phyloP scores from a whole-genome alignment of 2,888 invertebrate genomes.

The Lagria hirta region DNA sequence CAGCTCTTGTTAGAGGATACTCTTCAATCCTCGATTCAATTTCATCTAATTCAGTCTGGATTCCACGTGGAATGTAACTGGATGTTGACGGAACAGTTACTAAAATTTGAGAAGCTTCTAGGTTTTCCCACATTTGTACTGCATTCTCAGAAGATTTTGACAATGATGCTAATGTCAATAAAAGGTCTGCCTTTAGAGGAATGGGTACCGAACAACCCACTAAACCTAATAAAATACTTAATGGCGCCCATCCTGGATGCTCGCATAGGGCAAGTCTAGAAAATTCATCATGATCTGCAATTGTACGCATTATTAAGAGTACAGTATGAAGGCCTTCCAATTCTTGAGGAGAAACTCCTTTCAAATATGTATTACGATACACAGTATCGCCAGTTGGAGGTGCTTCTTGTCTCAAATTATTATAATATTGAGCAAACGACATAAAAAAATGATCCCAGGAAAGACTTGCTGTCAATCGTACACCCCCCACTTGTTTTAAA shows the following conservation, averaged over 20 bases:
- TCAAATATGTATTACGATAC: constrained; percentile 57
- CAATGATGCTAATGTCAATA: constrained; percentile 77
- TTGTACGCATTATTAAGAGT: constrained; percentile 72
- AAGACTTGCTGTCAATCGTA: constrained; percentile 54
- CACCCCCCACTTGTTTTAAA: constrained; percentile 61
- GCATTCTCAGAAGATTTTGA: constrained; percentile 78
- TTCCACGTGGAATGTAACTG: constrained; percentile 65
- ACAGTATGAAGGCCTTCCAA: constrained; percentile 85
- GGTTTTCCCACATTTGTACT: constrained; percentile 79
- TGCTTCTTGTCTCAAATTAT: constrained; percentile 70
- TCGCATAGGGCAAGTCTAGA: constrained; percentile 82
- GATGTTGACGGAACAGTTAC: constrained; percentile 66
- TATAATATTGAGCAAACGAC: constrained; percentile 73
- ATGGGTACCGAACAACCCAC: constrained; percentile 86
- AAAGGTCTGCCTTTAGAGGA: constrained; percentile 79
- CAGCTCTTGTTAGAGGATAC: constrained; percentile 83
- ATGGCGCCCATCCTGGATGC: constrained; percentile 84
- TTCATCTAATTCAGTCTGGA: constrained; percentile 86
- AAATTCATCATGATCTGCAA: constrained; percentile 78
- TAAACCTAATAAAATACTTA: constrained; percentile 77
- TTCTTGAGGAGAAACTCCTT: constrained; percentile 76
- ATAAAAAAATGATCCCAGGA: constrained; percentile 86
- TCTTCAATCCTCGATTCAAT: constrained; percentile 88
- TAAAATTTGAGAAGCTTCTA: constrained; percentile 81
- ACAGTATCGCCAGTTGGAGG: constrained; percentile 66